Base-by-base conservation (phyloP, 2,888 invertebrate genomes). In the Aethes cnicana region DNA sequence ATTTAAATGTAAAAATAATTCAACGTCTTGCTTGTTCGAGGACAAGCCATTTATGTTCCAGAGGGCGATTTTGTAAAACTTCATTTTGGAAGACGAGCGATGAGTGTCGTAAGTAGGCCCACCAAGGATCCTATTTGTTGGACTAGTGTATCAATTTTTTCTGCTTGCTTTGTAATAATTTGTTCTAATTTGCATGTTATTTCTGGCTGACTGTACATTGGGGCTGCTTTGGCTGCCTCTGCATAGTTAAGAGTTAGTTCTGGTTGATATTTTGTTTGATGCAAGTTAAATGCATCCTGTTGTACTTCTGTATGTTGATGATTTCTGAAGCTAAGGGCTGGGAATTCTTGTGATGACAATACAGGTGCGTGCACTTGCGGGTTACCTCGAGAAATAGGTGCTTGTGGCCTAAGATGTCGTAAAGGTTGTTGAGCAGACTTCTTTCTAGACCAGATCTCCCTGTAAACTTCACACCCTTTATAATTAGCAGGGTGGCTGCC, bases 21-120 rank as follows among this genome's bases (percentile, higher is more conserved):
- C 23, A 2, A 37, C 4, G 5, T 37, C 37, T 18, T 37, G 9
- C 14, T 37, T 20, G 14, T 37, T 37, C 2, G 37, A n/a, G 9
- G 23, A n/a, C 11, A 37, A 14, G 12, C 37, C 37, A 23, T 37
- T 20, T 12, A 37, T 23, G 23, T 37, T 37, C 37, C 37, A 37
- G 20, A 8, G 4, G 4, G 23, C 59, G 12, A 62, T 59, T 48
- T 56, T 33, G 47, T 53, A 58, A 33, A 37, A 28, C 32, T 33
- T 17, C 9, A 32, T 37, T 32, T 37, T 23, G 14, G 32, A 28
- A 11, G 3, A 2, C 26, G 14, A 14, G 9, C 23, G 9, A 42
- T 17, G 30, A 30, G 28, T 20, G 36, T 47, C 17, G 37, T 36
- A n/a, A 47, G 7, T n/a, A 47, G 30, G 4, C 12, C 16, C 20